A percentile compares a stretch with the other conserved stretches of the same genome.
phyloP scores from a whole-genome alignment of 2,797 vertebrate species.

The Psittacula derbiana region DNA sequence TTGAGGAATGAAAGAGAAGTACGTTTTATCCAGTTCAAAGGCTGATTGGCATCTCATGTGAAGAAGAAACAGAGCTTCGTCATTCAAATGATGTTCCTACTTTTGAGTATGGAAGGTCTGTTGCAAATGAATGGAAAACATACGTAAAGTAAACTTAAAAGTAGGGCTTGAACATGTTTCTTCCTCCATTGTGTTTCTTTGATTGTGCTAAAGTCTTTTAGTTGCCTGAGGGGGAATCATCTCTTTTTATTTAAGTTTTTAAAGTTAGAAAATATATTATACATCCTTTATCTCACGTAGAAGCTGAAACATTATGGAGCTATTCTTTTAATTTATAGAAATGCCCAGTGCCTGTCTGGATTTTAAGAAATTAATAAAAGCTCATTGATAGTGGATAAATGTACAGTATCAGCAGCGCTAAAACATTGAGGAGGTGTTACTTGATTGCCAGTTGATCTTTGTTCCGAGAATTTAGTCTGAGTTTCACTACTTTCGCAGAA shows the following conservation, averaged over 20 bases:
- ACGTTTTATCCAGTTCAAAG: neutral
- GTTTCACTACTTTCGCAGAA: neutral
- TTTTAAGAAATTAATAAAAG: neutral
- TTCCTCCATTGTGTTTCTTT: neutral
- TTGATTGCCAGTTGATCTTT: neutral
- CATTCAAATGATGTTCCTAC: neutral
- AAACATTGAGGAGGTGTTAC: neutral
- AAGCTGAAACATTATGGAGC: neutral
- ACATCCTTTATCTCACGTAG: neutral
- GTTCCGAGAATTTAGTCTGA: neutral
- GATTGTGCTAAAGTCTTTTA: neutral
- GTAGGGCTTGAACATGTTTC: neutral
- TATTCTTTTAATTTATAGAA: neutral
- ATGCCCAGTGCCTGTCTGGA: neutral
- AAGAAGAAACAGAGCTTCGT: neutral
- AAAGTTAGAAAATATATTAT: neutral
- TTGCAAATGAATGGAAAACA: neutral
- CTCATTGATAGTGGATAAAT: neutral
- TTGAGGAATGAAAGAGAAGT: neutral
- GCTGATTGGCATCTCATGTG: neutral
- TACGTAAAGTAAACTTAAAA: neutral
- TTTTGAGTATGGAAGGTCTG: neutral
- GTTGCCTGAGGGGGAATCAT: neutral
- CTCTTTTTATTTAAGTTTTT: neutral
- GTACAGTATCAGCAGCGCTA: neutral